Conservation (phyloP, 2,888 invertebrate species). For the Mythimna vitellina region DNA sequence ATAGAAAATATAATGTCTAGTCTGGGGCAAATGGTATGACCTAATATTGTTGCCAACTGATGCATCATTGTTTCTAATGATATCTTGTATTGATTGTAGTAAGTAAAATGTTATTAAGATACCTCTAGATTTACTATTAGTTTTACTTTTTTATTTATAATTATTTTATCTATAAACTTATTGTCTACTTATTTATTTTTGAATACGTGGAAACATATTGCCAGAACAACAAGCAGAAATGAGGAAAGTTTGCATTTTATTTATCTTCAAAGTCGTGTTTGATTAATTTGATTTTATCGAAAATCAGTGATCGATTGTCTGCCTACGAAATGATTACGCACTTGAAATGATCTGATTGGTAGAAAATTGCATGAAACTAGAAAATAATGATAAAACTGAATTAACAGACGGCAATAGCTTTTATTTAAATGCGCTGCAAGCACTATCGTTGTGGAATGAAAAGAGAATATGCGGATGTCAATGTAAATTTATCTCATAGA, state of each 20-base stretch:
- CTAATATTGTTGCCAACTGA: not conserved
- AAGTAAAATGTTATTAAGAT: conserved; percentile 4
- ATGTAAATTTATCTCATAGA: not conserved
- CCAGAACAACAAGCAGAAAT: conserved; percentile 4
- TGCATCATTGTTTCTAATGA: not conserved
- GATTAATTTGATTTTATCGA: conserved; percentile 20
- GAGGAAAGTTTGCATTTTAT: conserved; percentile 16
- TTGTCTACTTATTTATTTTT: conserved; percentile 9
- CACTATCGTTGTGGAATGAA: not conserved
- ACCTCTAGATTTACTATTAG: not conserved
- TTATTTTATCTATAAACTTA: not conserved
- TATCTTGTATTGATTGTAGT: not conserved
- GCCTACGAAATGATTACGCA: conserved; percentile 1
- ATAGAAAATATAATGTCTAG: conserved; percentile 3
- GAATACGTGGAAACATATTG: conserved; percentile 7
- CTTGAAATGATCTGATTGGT: conserved; percentile 8
- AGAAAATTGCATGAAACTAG: not conserved
- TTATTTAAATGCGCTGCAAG: not conserved
- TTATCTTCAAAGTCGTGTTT: conserved; percentile 9
- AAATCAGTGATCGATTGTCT: conserved; percentile 10
- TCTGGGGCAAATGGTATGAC: conserved; percentile 4
- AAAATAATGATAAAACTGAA: not conserved
- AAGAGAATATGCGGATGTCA: not conserved
- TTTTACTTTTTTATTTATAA: not conserved
- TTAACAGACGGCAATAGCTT: not conserved